These are phyloP conservation scores for Oreonectes daqikongensis DNA, from an alignment of 2,797 vertebrate species.

Conservation along the genomic window DNA sequence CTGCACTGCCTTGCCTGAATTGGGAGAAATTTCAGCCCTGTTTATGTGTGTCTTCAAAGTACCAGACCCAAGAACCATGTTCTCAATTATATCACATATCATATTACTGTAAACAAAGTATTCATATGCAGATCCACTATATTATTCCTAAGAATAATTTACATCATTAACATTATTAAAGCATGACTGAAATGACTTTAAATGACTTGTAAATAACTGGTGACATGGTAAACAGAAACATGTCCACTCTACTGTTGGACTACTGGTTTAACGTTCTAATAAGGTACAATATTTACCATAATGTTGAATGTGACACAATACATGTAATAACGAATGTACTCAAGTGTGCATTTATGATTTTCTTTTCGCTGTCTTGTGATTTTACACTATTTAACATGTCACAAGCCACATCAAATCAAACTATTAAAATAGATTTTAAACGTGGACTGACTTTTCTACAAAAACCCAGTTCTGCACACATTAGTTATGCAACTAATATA, in stretches of 20 bases:
- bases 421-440: background rate
- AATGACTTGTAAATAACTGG: background rate
- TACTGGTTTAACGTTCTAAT: background rate
- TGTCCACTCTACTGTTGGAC: background rate
- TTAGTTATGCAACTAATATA: background rate
- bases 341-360: background rate
- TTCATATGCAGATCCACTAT: too few species aligned
- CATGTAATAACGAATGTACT: background rate
- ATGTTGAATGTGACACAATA: background rate
- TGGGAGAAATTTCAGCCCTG: too few species aligned
- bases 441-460: background rate
- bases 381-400: background rate
- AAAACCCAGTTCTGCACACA: background rate
- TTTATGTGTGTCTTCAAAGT: too few species aligned
- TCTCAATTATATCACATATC: conserved; percentile 17
- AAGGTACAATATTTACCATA: background rate
- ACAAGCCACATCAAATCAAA: background rate
- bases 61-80: background rate
- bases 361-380: background rate
- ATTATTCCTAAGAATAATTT: background rate
- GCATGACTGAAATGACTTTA: conserved; percentile 1
- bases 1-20: too few species aligned
- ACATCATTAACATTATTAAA: background rate
- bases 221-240: background rate
- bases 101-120: too few species aligned